Conservation (phyloP, 1,140 invertebrate genomes). For the Drosophila ercepeae region DNA sequence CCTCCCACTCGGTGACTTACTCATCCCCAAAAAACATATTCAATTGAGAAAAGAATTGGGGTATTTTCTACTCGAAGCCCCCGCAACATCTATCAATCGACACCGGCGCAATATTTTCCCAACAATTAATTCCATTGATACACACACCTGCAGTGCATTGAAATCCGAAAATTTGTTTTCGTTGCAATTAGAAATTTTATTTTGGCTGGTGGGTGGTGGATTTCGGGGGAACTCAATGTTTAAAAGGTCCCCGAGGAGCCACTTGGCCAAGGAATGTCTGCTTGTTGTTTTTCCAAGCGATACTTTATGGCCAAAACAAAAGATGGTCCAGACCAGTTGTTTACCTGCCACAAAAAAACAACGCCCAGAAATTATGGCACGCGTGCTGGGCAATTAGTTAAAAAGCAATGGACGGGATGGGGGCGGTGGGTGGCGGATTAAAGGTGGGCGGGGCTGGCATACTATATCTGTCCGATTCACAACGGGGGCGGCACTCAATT, state of each 20-base stretch:
- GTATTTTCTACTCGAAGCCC: not conserved
- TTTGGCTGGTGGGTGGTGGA: slow-evolving; percentile 23
- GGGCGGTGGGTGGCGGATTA: slow-evolving; percentile 1
- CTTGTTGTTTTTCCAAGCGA: slow-evolving; percentile 54
- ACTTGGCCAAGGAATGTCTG: slow-evolving; percentile 25
- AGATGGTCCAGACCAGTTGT: slow-evolving; percentile 56
- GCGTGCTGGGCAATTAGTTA: slow-evolving; percentile 73
- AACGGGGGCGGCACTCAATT: slow-evolving; percentile 79
- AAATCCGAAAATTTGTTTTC: slow-evolving; percentile 71
- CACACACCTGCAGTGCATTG: slow-evolving; percentile 64
- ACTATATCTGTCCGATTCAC: slow-evolving; percentile 51
- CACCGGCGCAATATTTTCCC: slow-evolving; percentile 65
- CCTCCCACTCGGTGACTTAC: slow-evolving; percentile 3
- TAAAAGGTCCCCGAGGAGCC: slow-evolving; percentile 34
- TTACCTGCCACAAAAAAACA: slow-evolving; percentile 57
- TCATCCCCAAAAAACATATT: slow-evolving; percentile 20
- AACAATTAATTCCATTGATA: slow-evolving; percentile 74
- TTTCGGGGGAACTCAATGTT: not conserved
- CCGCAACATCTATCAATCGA: slow-evolving; percentile 48
- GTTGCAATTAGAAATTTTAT: slow-evolving; percentile 76
- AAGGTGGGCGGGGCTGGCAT: not conserved
- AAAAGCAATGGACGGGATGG: slow-evolving; percentile 27
- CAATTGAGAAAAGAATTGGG: not conserved
- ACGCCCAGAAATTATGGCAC: slow-evolving; percentile 62
- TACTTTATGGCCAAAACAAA: slow-evolving; percentile 72